Evolutionary conservation across 2,797 vertebrate species (phyloP), one percentile per base, ranked within the genome.

Genomic region (Urosaurus nigricauda): DNA sequence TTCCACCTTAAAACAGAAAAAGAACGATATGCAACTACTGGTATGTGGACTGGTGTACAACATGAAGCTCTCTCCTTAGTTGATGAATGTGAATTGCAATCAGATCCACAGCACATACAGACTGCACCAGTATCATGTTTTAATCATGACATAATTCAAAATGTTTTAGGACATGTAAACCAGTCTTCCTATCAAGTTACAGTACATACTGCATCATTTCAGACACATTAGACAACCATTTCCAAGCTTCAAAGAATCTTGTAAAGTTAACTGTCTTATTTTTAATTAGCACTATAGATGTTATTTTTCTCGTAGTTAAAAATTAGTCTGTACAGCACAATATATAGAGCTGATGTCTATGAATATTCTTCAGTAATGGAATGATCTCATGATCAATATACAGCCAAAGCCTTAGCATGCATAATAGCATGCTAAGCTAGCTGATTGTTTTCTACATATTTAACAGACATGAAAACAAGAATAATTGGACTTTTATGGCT

Each of bases 361-460:
- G 1, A 85, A 77, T 56, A 63, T 63, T 84, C 43, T 84, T 71
- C 43, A 40, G 6, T 16, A 75, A 21, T 75, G 73, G 32, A 85
- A 37, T 35, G 47, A 81, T 80, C 21, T 81, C 32, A 60, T 60
- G 13, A 84, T 17, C n/a, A 26, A 85, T 40, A 40, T 26, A 83
- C 6, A 12, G 35, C 14, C 26, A 40, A 85, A 58, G 26, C 35
- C 73, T 60, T 63, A 6, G 3, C 35, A 40, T 32, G 8, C 53
- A 74, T 13, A 63, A 40, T 32, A 83, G 40, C n/a, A 37, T 60
- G 56, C 53, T 81, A 21, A 81, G n/a, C n/a, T n/a, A 80, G 32
- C 19, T 81, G 32, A 58, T 81, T 81, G 17, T 60, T 81, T 81
- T 81, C 56, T 81, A 81, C 35, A 40, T 43, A 75, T 40, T 75